Base-by-base conservation (phyloP, 2,888 invertebrate species). In the Oconnorella tubifera region DNA sequence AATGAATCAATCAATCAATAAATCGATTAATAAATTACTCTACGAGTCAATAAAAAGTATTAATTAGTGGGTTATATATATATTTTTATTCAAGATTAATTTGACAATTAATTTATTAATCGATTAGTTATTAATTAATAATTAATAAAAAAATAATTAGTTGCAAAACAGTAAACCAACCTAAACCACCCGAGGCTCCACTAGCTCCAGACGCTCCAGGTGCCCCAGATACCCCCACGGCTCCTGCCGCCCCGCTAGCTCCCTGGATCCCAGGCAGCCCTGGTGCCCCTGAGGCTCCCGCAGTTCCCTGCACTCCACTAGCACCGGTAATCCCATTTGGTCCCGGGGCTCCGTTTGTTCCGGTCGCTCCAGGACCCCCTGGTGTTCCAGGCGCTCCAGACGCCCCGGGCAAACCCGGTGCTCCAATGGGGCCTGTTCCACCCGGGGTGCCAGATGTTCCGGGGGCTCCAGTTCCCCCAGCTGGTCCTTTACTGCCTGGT, bases 301-400 rank as follows among this genome's bases (percentile, higher is more conserved):
- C 25, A 0, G 50, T n/a, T 2, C 60, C 60, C 40, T 10, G 40
- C 40, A 19, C 56, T 28, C 62, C 62, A 32, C 55, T 0, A 0
- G 23, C 1, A 23, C 62, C 62, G 10, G 2, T 28, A 14, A 14
- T 3, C 10, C 62, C 67, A 23, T 32, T 40, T 27, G 4, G 19
- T 32, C 64, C 64, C 28, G 64, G 28, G 14, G 53, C 4, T 23
- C 64, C 64, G 31, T 25, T 31, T 31, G 31, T 28, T 28, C 76
- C 76, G 1, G 53, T 0, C 14, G 31, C 25, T 48, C 63, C 63
- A 23, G 31, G 1, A 1, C n/a, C 23, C 19, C 63, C 63, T 10
- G n/a, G 19, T 14, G 63, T 59, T 6, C 63, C 63, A 2, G 63
- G 1, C 4, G 57, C 29, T 23, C 63, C 63, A 23, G 57, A 29